Evolutionary conservation across 1,140 invertebrate genomes (phyloP).

Genomic region (Harlomillsia oculata): DNA sequence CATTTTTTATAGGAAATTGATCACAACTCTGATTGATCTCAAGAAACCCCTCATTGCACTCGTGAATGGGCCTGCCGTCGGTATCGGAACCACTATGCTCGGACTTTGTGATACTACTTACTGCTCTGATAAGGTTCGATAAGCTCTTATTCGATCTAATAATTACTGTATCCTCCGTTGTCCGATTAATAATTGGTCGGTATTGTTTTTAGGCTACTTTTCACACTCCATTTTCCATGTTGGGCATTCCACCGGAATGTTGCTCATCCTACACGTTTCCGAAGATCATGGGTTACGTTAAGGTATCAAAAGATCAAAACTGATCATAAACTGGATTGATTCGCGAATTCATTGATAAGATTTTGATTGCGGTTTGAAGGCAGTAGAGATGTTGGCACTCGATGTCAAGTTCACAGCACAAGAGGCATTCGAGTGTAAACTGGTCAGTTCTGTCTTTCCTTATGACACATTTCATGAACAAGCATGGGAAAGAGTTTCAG

Average conservation of each 20-base stretch:
- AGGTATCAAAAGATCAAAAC: no score
- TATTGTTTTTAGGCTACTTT: constrained; percentile 46
- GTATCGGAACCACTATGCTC: constrained; percentile 7
- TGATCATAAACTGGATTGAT: no score
- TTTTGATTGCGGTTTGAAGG: no score
- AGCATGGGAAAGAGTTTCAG: no score
- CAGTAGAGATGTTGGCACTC: no score
- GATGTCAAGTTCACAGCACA: no score
- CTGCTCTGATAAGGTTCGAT: not conserved
- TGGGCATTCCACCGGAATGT: constrained; percentile 44
- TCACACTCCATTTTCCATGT: constrained; percentile 46
- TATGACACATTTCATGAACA: no score
- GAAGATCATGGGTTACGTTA: constrained; percentile 8
- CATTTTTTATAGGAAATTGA: constrained; percentile 3
- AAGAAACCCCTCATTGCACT: constrained; percentile 11
- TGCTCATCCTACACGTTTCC: constrained; percentile 3
- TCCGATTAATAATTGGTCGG: not conserved
- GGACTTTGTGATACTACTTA: constrained; percentile 11
- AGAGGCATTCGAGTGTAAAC: no score
- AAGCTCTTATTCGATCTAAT: no score
- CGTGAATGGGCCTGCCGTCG: constrained; percentile 9
- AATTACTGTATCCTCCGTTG: no score
- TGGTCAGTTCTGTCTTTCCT: no score
- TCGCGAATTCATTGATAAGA: not conserved
- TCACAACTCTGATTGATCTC: constrained; percentile 2